Percentiles rank a stretch among this genome's conserved stretches.
phyloP scores from a whole-genome alignment of 2,888 invertebrate species.

The Heliconius charithonia region DNA sequence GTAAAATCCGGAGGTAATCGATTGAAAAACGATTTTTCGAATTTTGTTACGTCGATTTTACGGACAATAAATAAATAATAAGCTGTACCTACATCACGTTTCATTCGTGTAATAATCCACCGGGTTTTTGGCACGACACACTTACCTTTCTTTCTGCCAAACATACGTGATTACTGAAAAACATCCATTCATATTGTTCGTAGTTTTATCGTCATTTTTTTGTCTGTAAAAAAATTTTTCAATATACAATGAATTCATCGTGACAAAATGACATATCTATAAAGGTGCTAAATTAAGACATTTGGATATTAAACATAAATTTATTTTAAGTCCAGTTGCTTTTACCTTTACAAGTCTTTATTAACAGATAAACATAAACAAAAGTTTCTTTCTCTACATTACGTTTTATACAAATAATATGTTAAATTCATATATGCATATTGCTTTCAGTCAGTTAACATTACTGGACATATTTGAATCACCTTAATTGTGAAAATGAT shows the following conservation, averaged over 20 bases:
- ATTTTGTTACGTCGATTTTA: conserved; percentile 73
- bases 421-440: conserved; percentile 34
- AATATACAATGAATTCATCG: conserved; percentile 22
- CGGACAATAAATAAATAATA: conserved; percentile 59
- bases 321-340: conserved; percentile 71
- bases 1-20: conserved; percentile 84
- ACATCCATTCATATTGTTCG: conserved; percentile 56
- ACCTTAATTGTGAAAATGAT: conserved; percentile 24
- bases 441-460: conserved; percentile 40
- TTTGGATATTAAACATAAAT: conserved; percentile 67
- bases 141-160: conserved; percentile 49
- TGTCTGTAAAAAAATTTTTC: conserved; percentile 39
- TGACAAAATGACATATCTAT: conserved; percentile 37
- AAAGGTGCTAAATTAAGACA: conserved; percentile 61
- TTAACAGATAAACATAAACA: conserved; percentile 26
- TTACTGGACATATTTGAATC: conserved; percentile 36
- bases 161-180: conserved; percentile 58
- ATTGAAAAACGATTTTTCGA: conserved; percentile 84
- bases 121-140: conserved; percentile 38
- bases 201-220: conserved; percentile 32
- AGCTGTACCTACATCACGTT: conserved; percentile 36
- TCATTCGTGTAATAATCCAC: conserved; percentile 36
- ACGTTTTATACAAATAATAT: conserved; percentile 31
- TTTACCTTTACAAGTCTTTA: conserved; percentile 53
- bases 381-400: conserved; percentile 30